Evolutionary conservation across 1,140 invertebrate species (phyloP).

Genomic region (Alviniconcha marisindica): DNA sequence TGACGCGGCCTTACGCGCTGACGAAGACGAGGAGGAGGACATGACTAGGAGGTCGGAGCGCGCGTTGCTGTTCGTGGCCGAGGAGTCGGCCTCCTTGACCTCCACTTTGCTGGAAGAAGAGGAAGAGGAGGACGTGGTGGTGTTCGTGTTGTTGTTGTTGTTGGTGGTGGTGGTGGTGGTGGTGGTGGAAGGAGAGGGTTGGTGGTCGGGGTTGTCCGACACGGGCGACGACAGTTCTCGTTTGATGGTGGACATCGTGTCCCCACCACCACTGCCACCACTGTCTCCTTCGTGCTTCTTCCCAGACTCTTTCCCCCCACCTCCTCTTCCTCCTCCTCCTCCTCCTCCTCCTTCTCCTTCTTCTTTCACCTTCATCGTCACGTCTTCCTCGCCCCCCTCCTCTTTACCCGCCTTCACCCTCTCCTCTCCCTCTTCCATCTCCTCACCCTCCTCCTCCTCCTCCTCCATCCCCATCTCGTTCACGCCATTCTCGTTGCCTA

Average conservation of each 20-base stretch:
- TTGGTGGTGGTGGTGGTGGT: too few relatives aligned
- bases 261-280: background rate
- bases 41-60: slow-evolving; percentile 20
- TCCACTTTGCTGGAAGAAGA: slow-evolving; percentile 9
- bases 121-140: too few relatives aligned
- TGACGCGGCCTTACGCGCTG: background rate
- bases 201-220: background rate
- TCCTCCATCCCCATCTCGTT: background rate
- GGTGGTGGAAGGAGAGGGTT: too few relatives aligned
- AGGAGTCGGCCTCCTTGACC: slow-evolving; percentile 26
- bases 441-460: background rate
- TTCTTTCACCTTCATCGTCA: background rate
- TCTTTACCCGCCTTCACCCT: background rate
- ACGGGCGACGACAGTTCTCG: background rate
- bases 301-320: background rate
- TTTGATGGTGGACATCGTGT: too few relatives aligned
- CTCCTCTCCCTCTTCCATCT: background rate
- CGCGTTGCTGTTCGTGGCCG: background rate
- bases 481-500: background rate
- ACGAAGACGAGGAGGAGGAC: background rate
- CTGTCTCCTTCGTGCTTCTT: background rate
- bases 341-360: background rate
- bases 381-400: background rate
- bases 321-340: background rate
- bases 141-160: too few relatives aligned